Evolutionary conservation across 2,888 invertebrate genomes (phyloP).

Genomic region (Acronicta psi): DNA sequence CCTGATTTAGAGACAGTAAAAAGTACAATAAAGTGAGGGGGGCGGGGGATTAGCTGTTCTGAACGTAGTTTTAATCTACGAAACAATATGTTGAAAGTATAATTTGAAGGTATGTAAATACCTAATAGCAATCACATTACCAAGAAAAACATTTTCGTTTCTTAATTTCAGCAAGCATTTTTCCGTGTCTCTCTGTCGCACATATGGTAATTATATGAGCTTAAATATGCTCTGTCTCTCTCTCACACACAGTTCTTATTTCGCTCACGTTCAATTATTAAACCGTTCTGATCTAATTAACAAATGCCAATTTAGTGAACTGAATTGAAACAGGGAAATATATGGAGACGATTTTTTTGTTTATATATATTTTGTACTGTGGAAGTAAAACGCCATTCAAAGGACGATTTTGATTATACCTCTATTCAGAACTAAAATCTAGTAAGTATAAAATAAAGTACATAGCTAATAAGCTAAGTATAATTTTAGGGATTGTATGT

Average conservation of each 20-base stretch:
- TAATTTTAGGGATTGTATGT: too few species aligned
- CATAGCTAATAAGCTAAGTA: too few species aligned
- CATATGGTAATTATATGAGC: constrained; percentile 30
- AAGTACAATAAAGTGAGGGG: too few species aligned
- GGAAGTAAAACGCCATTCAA: too few species aligned
- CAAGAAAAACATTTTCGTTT: constrained; percentile 30
- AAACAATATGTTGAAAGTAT: too few species aligned
- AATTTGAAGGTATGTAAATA: too few species aligned
- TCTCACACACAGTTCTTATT: constrained; percentile 35
- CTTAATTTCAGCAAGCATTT: constrained; percentile 12
- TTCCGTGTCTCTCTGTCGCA: constrained; percentile 12
- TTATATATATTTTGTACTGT: constrained; percentile 6
- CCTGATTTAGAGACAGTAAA: too few species aligned
- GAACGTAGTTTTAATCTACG: too few species aligned
- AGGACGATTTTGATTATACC: too few species aligned
- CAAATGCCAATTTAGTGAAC: constrained; percentile 73
- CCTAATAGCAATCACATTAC: constrained; percentile 3
- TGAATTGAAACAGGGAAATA: constrained; percentile 53
- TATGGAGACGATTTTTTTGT: constrained; percentile 40
- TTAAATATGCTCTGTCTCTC: constrained; percentile 42
- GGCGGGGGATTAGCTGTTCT: too few species aligned
- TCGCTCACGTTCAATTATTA: constrained; percentile 67
- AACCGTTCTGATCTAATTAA: constrained; percentile 76
- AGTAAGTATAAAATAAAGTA: too few species aligned
- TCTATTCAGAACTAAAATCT: neutral